Conservation (phyloP, 2,113 vertebrate species). For the Oceanites oceanicus region DNA sequence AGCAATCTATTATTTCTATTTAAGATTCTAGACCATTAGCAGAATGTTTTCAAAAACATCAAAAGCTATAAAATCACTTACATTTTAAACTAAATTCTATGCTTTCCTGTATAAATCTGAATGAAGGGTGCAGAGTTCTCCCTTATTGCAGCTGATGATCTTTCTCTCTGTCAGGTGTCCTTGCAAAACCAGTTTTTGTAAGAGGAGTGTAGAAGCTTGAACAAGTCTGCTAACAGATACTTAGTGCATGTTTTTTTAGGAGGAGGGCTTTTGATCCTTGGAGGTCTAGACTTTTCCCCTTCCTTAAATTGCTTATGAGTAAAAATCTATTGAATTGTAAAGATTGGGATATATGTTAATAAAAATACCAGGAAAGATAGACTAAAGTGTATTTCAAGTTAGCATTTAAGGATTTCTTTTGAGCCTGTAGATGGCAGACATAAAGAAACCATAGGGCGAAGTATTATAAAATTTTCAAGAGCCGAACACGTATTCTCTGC, state of each 20-base stretch:
- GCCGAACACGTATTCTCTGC: background rate
- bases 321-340: background rate
- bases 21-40: background rate
- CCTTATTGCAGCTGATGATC: background rate
- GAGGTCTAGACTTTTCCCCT: background rate
- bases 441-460: background rate
- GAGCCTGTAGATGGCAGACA: background rate
- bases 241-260: background rate
- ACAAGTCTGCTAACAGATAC: background rate
- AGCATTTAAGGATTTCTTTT: background rate
- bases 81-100: background rate
- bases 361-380: background rate
- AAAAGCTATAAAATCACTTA: background rate
- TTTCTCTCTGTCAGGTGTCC: background rate
- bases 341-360: background rate
- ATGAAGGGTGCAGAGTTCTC: background rate
- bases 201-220: background rate
- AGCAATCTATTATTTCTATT: background rate
- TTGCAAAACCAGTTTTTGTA: background rate
- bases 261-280: background rate
- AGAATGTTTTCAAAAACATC: background rate
- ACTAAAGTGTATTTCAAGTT: background rate
- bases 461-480: background rate
- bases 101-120: background rate
- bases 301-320: background rate